Conservation (phyloP, 2,888 invertebrate species). For the Stictocephala bisonia region DNA sequence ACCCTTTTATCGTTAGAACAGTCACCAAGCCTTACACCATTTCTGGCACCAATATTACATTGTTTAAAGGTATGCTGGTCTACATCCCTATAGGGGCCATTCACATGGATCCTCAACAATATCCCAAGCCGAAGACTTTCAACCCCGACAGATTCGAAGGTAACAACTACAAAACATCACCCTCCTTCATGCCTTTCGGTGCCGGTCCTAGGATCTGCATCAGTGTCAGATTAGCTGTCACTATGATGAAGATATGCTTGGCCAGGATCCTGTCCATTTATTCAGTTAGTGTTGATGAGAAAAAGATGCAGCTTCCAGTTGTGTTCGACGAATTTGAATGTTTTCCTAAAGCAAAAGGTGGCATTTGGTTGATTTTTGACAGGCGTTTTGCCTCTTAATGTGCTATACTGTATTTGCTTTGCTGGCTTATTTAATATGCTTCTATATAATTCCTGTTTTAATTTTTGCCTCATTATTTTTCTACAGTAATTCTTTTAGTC, state of each 20-base stretch:
- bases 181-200: constrained; percentile 22
- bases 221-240: not conserved
- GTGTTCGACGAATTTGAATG: not conserved
- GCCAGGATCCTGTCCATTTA: constrained; percentile 11
- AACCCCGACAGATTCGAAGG: constrained; percentile 19
- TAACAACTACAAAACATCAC: constrained; percentile 5
- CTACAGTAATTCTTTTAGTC: too few relatives aligned
- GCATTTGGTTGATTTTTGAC: constrained; percentile 4
- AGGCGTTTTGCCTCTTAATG: too few relatives aligned
- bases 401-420: too few relatives aligned
- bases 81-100: not conserved
- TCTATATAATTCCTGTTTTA: too few relatives aligned
- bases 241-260: constrained; percentile 18
- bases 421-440: too few relatives aligned
- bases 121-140: constrained; percentile 1
- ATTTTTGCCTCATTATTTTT: too few relatives aligned
- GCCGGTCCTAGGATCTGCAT: constrained; percentile 22
- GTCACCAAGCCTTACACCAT: constrained; percentile 13
- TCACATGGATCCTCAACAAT: constrained; percentile 16
- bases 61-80: constrained; percentile 16
- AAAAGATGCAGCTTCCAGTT: not conserved
- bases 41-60: not conserved
- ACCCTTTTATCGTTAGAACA: not conserved
- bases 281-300: not conserved
- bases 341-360: constrained; percentile 17